A percentile compares a stretch with the other conserved stretches of the same genome.
phyloP scores from a whole-genome alignment of 2,797 vertebrate genomes.

The Linurgus olivaceus region DNA sequence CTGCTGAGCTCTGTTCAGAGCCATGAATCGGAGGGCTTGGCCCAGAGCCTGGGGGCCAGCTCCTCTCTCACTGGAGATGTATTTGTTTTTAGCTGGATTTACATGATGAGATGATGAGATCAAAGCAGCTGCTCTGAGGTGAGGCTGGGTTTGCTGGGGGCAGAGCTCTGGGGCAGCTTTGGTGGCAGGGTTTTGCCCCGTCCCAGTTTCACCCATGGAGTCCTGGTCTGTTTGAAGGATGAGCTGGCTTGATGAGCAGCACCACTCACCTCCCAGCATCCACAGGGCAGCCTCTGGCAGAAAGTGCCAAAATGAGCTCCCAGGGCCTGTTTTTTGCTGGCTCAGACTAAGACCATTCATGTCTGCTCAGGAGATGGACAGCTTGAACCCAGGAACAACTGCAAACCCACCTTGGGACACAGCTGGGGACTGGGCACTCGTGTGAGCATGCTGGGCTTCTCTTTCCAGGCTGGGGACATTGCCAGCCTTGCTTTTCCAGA shows the following conservation, averaged over 20 bases:
- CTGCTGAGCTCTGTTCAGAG: constrained; percentile 32
- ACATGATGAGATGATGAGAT: background rate
- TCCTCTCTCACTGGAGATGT: background rate
- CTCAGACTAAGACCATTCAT: background rate
- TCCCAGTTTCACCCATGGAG: fast-evolving
- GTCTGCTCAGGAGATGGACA: background rate
- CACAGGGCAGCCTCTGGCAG: background rate
- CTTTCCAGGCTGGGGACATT: background rate
- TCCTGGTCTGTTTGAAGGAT: background rate
- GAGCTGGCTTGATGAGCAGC: background rate
- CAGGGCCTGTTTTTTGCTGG: background rate
- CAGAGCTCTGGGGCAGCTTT: background rate
- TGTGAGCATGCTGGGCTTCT: fast-evolving
- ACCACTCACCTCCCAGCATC: background rate
- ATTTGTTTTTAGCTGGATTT: constrained; percentile 31
- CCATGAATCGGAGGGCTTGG: background rate
- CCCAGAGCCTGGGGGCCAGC: background rate
- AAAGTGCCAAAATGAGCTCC: fast-evolving
- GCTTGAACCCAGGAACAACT: background rate
- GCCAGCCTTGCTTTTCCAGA: background rate
- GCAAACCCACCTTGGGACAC: background rate
- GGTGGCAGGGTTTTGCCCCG: background rate
- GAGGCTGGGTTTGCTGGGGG: background rate
- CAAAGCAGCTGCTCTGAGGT: constrained; percentile 24
- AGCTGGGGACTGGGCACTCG: too few species aligned